A percentile compares a stretch with the other conserved stretches of the same genome.
These are phyloP conservation scores for Trichonephila clavata DNA, from an alignment of 1,140 invertebrate genomes.

Conservation along the genomic window DNA sequence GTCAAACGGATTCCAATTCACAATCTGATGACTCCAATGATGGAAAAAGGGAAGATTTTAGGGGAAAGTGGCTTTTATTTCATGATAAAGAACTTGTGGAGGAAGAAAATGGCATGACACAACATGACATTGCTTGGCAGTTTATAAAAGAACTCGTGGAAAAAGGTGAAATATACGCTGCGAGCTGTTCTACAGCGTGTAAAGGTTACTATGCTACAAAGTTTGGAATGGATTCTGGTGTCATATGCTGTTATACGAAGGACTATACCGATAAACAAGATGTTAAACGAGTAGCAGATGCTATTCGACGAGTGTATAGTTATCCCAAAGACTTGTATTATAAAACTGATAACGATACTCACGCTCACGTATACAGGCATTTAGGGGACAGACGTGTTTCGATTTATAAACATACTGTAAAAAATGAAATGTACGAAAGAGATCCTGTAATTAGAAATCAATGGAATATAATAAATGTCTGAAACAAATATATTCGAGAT, in stretches of 20 bases:
- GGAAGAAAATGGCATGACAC: neutral
- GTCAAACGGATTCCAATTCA: too few relatives aligned
- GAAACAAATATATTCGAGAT: too few relatives aligned
- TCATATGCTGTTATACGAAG: constrained; percentile 25
- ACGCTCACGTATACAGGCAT: neutral
- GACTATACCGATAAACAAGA: constrained; percentile 1
- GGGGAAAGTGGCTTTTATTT: too few relatives aligned
- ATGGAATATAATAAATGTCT: too few relatives aligned
- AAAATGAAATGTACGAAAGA: constrained; percentile 15
- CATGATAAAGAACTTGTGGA: too few relatives aligned
- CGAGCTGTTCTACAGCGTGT: constrained; percentile 27
- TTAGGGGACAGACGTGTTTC: neutral
- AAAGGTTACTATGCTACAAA: neutral
- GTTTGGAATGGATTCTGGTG: neutral
- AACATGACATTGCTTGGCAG: constrained; percentile 44
- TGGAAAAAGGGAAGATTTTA: too few relatives aligned
- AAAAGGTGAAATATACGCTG: neutral
- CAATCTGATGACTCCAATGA: too few relatives aligned
- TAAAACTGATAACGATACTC: neutral
- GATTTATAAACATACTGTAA: neutral
- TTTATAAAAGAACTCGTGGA: neutral
- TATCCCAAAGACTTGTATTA: constrained; percentile 22
- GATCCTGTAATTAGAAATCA: neutral
- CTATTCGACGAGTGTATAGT: neutral
- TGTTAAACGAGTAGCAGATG: neutral